Evolutionary conservation across 2,113 vertebrate genomes (phyloP).

Genomic region (Rallus limicola): DNA sequence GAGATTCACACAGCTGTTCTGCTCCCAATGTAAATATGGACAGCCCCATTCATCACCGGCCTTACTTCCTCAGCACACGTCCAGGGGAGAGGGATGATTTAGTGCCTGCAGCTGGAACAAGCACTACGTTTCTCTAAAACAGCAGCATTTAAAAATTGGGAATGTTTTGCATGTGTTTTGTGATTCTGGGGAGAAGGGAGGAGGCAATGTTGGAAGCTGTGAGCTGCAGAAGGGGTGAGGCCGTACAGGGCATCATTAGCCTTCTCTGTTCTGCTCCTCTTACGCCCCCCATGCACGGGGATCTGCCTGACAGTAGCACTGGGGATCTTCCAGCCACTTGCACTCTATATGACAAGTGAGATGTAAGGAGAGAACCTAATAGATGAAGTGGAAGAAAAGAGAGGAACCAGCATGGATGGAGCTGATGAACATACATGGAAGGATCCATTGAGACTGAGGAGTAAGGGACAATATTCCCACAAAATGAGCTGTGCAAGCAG

Average conservation of each 20-base stretch:
- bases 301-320: not conserved
- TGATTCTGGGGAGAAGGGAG: not conserved
- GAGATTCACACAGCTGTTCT: constrained; percentile 67
- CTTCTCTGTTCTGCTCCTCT: not conserved
- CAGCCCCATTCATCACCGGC: constrained; percentile 79
- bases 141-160: constrained; percentile 55
- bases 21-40: constrained; percentile 73
- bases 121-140: constrained; percentile 43
- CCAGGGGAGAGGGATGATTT: constrained; percentile 75
- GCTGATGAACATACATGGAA: not conserved
- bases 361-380: not conserved
- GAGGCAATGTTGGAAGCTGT: not conserved
- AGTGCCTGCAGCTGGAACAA: constrained; percentile 72
- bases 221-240: not conserved
- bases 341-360: not conserved
- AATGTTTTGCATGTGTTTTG: constrained; percentile 6
- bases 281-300: not conserved
- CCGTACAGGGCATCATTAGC: not conserved
- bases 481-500: not conserved
- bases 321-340: not conserved
- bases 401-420: not conserved
- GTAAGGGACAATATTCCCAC: not conserved
- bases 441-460: not conserved
- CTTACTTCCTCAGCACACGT: constrained; percentile 62
- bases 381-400: not conserved